A percentile compares a stretch with the other conserved stretches of the same genome.
phyloP scores from a whole-genome alignment of 2,113 vertebrate genomes.

The Nothocercus julius region DNA sequence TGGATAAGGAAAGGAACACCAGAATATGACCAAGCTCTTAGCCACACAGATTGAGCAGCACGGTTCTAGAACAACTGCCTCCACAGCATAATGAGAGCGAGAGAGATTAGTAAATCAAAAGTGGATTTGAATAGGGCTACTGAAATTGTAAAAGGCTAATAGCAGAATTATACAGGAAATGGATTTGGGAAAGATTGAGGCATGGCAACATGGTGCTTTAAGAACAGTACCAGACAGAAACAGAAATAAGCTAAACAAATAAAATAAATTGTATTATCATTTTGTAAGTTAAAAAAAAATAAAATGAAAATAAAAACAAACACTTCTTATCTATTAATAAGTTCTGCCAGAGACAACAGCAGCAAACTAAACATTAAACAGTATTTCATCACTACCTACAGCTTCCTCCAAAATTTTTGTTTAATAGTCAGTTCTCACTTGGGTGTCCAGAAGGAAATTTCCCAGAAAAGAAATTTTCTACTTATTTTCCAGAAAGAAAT shows the following conservation, averaged over 20 bases:
- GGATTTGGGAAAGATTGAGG: not conserved
- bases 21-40: not conserved
- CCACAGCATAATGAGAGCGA: not conserved
- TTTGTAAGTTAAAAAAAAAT: not conserved
- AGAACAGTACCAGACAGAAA: not conserved
- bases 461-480: no score
- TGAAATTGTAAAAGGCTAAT: not conserved
- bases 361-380: not conserved
- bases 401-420: not conserved
- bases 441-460: not conserved
- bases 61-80: not conserved
- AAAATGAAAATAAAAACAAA: no score
- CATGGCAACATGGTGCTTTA: not conserved
- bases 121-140: not conserved
- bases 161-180: not conserved
- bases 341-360: not conserved
- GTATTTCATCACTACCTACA: not conserved
- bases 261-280: not conserved
- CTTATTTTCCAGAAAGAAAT: not conserved
- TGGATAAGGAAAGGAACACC: not conserved
- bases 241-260: not conserved
- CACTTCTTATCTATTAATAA: not conserved
- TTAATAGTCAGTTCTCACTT: not conserved
- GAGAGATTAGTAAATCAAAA: not conserved
- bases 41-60: not conserved